Base-by-base conservation (phyloP, 2,797 vertebrate species). In the Miichthys miiuy region DNA sequence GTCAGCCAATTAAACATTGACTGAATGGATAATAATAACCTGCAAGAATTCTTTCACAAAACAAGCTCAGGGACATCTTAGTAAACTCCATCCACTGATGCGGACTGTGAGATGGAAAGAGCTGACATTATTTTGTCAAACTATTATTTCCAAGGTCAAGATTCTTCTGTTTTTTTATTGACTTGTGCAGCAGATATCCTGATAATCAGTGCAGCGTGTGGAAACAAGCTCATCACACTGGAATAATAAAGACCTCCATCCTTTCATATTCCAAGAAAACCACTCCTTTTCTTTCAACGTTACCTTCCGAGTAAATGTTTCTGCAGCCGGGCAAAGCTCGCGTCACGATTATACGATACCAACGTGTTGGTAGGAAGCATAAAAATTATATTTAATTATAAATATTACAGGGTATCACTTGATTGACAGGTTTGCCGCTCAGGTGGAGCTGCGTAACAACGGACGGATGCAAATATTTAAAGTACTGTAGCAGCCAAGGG, bases 391-490 rank as follows among this genome's bases (percentile, higher is more conserved):
- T 23, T 68, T 51, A 55, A 42, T 47, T 25, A n/a, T 50, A 50
- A 47, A 73, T 61, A 56, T 2, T 51, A 47, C 27, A 72, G 25
- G 5, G 52, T 58, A 56, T 66, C 67, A 23, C 27, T 42, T n/a
- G 12, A 14, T 38, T 38, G 34, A 38, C 8, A 38, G 34, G 30
- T 30, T 30, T 30, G 30, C 30, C 3, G 30, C 30, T 30, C 51
- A 58, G 25, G 42, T 47, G 6, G 73, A 67, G 58, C 62, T 17
- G 61, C 3, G 0, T 0, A 18, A 58, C 25, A 52, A 62, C 20
- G 48, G 44, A 21, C 20, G 38, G 55, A 66, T 62, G 47, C 61
- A 72, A 57, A 86, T 71, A 74, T 83, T 67, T 47, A 48, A 65
- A 55, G 25, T 6, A n/a, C 10, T 16, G 10, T 4, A 2, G 44